Percentiles rank a stretch among this genome's conserved stretches.
Conservation (phyloP, 2,113 vertebrate species). For the Poecile atricapillus region DNA sequence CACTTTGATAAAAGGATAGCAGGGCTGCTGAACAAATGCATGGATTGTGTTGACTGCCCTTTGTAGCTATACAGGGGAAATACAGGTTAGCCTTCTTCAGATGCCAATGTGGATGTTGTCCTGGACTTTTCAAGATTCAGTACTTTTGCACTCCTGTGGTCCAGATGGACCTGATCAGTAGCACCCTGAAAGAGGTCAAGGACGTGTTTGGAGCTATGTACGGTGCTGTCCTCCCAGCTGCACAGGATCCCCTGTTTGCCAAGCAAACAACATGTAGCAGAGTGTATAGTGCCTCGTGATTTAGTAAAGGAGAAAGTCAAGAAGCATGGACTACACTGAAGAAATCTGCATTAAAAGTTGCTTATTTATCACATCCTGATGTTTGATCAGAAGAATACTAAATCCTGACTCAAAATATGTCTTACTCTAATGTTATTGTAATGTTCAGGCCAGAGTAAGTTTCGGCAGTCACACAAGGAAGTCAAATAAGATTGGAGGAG, state of each 20-base stretch:
- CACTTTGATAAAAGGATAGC: neutral
- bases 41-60: neutral
- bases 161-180: neutral
- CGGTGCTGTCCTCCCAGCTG: neutral
- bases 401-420: neutral
- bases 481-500: neutral
- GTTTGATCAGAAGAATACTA: neutral
- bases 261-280: neutral
- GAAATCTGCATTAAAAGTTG: neutral
- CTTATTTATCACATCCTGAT: neutral
- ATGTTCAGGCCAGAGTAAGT: neutral
- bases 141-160: neutral
- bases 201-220: neutral
- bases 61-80: neutral
- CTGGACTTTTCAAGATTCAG: neutral
- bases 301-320: neutral
- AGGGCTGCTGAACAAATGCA: neutral
- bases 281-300: neutral
- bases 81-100: neutral
- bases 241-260: neutral
- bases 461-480: neutral
- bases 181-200: neutral
- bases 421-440: neutral
- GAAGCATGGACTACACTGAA: neutral
- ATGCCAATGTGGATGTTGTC: neutral